phyloP scores from a whole-genome alignment of 2,797 vertebrate genomes.

The Parauchenoglanis ngamensis region DNA sequence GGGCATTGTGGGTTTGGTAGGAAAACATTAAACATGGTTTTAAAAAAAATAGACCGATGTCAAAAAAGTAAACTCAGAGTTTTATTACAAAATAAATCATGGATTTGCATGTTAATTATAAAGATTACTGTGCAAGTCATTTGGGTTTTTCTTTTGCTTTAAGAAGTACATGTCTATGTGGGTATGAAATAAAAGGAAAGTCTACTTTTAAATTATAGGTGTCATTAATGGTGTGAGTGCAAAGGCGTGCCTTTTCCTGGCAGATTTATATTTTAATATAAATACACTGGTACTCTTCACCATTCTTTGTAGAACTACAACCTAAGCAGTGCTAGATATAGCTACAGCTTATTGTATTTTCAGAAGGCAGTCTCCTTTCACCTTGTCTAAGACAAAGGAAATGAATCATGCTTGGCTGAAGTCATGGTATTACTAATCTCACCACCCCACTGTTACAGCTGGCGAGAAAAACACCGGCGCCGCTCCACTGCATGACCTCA shows the following conservation, averaged over 20 bases:
- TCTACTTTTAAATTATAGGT: not conserved
- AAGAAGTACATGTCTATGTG: not conserved
- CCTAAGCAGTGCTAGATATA: not conserved
- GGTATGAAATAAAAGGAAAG: not conserved
- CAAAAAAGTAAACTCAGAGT: not conserved
- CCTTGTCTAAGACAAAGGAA: conserved; percentile 46
- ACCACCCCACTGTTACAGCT: conserved; percentile 38
- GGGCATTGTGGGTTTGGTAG: not conserved
- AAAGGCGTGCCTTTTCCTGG: not conserved
- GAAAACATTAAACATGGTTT: not conserved
- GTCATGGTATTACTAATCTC: conserved; percentile 38
- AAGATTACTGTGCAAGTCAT: not conserved
- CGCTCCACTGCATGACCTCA: conserved; percentile 48
- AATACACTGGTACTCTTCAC: not conserved
- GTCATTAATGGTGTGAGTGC: not conserved
- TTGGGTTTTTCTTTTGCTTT: not conserved
- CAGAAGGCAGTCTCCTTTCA: conserved; percentile 9
- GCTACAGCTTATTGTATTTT: not conserved
- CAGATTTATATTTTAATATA: not conserved
- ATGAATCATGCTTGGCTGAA: conserved; percentile 51
- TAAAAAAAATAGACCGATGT: too few species aligned
- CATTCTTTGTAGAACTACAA: not conserved
- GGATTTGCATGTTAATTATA: not conserved
- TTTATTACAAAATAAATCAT: not conserved
- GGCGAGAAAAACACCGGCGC: conserved; percentile 29